Percentiles rank a stretch among this genome's conserved stretches.
These are phyloP conservation scores for Phoebastria nigripes DNA, from an alignment of 2,797 vertebrate genomes.

Conservation along the genomic window DNA sequence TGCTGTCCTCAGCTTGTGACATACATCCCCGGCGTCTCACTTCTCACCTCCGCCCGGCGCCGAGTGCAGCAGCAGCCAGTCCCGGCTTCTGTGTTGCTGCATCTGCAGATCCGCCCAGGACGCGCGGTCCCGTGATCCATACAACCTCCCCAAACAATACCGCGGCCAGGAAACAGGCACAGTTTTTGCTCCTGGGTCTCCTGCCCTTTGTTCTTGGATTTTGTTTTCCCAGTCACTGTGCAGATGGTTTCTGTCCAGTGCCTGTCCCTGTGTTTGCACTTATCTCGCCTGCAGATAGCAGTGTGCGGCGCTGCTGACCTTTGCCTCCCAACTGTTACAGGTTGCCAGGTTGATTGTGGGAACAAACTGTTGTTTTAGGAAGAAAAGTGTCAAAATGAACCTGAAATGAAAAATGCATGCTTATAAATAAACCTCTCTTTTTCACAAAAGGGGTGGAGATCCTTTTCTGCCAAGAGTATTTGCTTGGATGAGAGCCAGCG, in stretches of 20 bases:
- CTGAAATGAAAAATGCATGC: not conserved
- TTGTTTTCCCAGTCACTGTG: not conserved
- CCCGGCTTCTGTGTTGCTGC: not conserved
- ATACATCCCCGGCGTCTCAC: not conserved
- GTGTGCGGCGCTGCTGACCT: fast-evolving
- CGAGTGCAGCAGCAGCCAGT: not conserved
- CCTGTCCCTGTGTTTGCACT: not conserved
- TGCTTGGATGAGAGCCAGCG: not conserved
- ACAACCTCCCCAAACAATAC: not conserved
- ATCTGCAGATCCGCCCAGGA: not conserved
- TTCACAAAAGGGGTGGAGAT: not conserved
- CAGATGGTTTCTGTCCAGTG: not conserved
- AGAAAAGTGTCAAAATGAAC: not conserved
- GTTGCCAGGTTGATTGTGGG: not conserved
- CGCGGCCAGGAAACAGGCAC: not conserved
- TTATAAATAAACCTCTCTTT: not conserved
- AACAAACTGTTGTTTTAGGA: not conserved
- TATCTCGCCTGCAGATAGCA: not conserved
- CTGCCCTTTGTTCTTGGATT: not conserved
- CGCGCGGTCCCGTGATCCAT: fast-evolving
- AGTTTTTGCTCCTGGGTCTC: not conserved
- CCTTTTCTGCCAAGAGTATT: not conserved
- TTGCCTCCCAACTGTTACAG: not conserved
- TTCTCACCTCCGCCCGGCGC: not conserved
- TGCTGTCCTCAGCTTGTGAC: not conserved